Base-by-base conservation (phyloP, 2,888 invertebrate species). In the Sphaerophoria rueppellii region DNA sequence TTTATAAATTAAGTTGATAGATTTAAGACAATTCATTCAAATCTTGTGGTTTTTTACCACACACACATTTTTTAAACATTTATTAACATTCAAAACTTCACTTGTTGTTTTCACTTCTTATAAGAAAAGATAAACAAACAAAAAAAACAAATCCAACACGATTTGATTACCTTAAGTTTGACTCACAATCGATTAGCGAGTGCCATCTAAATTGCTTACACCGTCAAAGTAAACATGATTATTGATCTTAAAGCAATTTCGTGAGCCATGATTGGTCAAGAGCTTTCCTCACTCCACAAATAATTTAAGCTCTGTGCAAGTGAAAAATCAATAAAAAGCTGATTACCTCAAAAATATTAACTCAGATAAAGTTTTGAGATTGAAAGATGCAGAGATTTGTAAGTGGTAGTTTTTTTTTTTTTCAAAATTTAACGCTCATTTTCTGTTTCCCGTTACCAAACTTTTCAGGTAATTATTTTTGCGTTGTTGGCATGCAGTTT, bases 391-490 rank as follows among this genome's bases (percentile, higher is more conserved):
- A 73, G 63, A 85, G 70, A 69, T 57, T 77, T 76, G 85, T 85
- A 65, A 70, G 80, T 11, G 37, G 11, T 9, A 6, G 4, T 6
- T 34, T 48, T 34, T 4, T 54, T 6, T 34, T 48, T 34, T 4
- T 54, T 46, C 50, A 43, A 14, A 6, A 4, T 7, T 5, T n/a
- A n/a, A 37, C 14, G 14, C 0, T 9, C 0, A 4, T 69, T 43
- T 11, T 16, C 65, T 77, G 1, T 46, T 54, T 75, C 40, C 55
- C 2, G 37, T 6, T 24, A 24, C 24, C 24, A 24, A 24, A 24
- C 24, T 24, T 24, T n/a, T 2, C 14, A 91, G 91, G 72, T 90
- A 4, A 82, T 90, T 76, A 75, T 90, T 12, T 70, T 87, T 35
- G 88, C 89, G 40, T 46, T 91, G n/a, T 82, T 88, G 52, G 89